Evolutionary conservation across 2,888 invertebrate species (phyloP).

Genomic region (Clostera curtula): DNA sequence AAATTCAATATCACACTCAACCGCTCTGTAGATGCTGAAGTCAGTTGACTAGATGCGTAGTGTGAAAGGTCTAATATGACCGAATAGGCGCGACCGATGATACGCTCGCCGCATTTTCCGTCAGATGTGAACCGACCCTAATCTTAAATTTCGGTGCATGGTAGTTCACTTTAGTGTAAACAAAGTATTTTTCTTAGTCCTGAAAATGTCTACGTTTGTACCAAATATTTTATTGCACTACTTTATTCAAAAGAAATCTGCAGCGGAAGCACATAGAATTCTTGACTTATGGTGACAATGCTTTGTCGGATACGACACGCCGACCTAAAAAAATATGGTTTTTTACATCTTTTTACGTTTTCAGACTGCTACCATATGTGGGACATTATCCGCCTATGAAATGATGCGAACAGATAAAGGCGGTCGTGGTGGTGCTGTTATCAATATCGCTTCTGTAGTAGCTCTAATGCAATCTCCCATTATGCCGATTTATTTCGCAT

Average conservation of each 20-base stretch:
- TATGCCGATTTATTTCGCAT: slow-evolving; percentile 27
- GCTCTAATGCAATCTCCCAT: slow-evolving; percentile 14
- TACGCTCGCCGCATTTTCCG: slow-evolving; percentile 8
- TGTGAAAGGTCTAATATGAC: slow-evolving; percentile 4
- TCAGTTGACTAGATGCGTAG: slow-evolving; percentile 6
- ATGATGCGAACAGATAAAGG: slow-evolving; percentile 33
- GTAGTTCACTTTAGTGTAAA: too few relatives aligned
- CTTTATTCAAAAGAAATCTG: too few relatives aligned
- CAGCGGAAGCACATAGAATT: too few relatives aligned
- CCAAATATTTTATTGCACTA: too few relatives aligned
- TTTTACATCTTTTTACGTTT: too few relatives aligned
- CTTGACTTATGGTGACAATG: too few relatives aligned
- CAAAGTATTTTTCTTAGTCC: too few relatives aligned
- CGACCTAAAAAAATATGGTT: too few relatives aligned
- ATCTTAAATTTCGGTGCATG: too few relatives aligned
- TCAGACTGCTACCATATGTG: slow-evolving; percentile 28
- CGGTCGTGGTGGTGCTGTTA: slow-evolving; percentile 32
- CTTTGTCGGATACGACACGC: too few relatives aligned
- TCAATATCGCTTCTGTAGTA: slow-evolving; percentile 31
- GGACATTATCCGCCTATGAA: slow-evolving; percentile 28
- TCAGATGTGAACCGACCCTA: slow-evolving; percentile 7
- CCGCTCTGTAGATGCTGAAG: too few relatives aligned
- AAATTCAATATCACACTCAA: slow-evolving; percentile 8
- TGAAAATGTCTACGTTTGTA: too few relatives aligned
- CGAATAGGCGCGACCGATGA: slow-evolving; percentile 8